Base-by-base conservation (phyloP, 2,113 vertebrate species). In the Macaca nemestrina region DNA sequence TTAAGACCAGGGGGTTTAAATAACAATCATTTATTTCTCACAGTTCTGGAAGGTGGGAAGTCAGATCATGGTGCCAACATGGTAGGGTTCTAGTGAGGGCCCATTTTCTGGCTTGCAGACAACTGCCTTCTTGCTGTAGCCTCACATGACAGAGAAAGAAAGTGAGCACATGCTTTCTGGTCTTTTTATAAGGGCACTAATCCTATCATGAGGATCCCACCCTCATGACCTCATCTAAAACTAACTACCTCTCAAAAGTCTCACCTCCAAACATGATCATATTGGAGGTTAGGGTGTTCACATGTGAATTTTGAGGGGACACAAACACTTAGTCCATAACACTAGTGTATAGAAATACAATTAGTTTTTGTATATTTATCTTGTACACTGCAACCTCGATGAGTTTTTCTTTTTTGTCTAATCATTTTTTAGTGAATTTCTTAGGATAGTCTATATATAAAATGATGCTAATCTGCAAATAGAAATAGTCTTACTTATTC, bases 331-430 rank as follows among this genome's bases (percentile, higher is more conserved):
- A 22, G 20, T 96, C 6, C 52, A 32, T 57, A 80, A 64, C 4
- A 55, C 64, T 27, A 86, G 30, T 52, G 25, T 18, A 40, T 20
- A 81, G 68, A 85, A 45, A 67, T 59, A 30, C 3, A 81, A 70
- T 9, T 64, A 32, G 3, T 7, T 89, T 97, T 94, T 92, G 16
- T 17, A n/a, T 68, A 64, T 72, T 59, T 25, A 27, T 23, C 57
- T 87, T 82, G 2, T 32, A 43, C 3, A 38, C 13, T 38, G 9
- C 1, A 76, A 80, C 35, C 6, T 35, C 48, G 30, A 79, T 85
- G 6, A 93, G 10, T 81, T 67, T 59, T 95, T 93, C 92, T n/a
- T 81, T 67, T 50, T 94, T 93, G 94, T 43, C 32, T 25, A 30
- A 59, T 78, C 8, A 43, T 8, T 85, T 94, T 72, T 18, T 50